Percentiles rank a stretch among this genome's conserved stretches.
Evolutionary conservation across 1,140 invertebrate species (phyloP).

Genomic region (Octopus bimaculoides): DNA sequence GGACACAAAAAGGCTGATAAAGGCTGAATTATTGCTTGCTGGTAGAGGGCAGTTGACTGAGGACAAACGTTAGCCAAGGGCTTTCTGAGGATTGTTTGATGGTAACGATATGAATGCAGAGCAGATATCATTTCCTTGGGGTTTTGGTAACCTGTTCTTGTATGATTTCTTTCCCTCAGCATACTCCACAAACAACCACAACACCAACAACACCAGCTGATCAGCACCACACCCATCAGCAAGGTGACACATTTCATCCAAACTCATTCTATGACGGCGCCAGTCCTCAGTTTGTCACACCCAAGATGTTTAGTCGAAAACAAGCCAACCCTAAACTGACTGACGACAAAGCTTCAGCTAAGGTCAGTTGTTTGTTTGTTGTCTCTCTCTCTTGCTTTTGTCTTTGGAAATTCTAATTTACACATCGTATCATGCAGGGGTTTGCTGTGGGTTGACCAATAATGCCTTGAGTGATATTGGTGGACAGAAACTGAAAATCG

Average conservation of each 20-base stretch:
- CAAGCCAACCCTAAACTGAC: constrained; percentile 6
- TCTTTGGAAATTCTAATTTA: neutral
- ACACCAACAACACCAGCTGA: too few relatives aligned
- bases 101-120: neutral
- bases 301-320: constrained; percentile 24
- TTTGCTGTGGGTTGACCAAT: neutral
- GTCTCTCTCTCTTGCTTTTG: neutral
- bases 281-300: constrained; percentile 40
- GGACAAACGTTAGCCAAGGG: neutral
- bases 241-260: neutral
- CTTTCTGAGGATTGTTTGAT: neutral
- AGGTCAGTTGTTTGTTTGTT: neutral
- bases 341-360: neutral
- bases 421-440: neutral
- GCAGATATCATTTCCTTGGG: neutral
- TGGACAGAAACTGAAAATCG: neutral
- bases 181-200: neutral
- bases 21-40: too few relatives aligned
- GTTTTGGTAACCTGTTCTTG: neutral
- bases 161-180: neutral
- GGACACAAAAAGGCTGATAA: too few relatives aligned
- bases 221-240: neutral
- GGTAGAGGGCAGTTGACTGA: neutral
- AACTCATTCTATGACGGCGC: constrained; percentile 10
- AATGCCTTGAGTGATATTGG: neutral